Evolutionary conservation across 2,113 vertebrate species (phyloP).

Genomic region (Sylvietta virens): DNA sequence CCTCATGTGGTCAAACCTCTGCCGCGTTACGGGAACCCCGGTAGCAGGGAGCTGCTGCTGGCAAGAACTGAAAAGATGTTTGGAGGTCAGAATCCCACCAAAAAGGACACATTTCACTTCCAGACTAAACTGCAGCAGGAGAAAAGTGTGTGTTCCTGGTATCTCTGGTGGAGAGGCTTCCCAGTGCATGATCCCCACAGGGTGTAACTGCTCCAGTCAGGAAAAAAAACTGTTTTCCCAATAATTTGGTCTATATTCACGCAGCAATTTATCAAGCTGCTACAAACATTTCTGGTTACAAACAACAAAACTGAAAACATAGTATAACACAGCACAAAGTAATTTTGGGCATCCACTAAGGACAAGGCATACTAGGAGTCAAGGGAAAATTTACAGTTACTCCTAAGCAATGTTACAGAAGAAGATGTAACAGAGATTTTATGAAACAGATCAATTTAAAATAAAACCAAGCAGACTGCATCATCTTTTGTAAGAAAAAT

Average conservation of each 20-base stretch:
- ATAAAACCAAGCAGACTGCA: not conserved
- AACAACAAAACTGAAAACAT: not conserved
- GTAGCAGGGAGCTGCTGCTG: conserved; percentile 93
- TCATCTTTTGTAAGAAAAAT: not conserved
- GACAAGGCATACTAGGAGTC: not conserved
- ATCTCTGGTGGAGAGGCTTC: not conserved
- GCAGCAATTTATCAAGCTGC: not conserved
- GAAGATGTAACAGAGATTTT: not conserved
- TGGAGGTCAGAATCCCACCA: not conserved
- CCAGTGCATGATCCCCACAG: not conserved
- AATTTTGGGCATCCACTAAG: not conserved
- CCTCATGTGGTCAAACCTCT: conserved; percentile 82
- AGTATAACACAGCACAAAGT: not conserved
- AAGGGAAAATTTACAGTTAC: not conserved
- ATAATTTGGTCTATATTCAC: not conserved
- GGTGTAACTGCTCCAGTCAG: not conserved
- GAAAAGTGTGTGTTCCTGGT: not conserved
- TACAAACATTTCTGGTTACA: not conserved
- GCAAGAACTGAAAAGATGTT: conserved; percentile 76
- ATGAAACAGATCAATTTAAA: not conserved
- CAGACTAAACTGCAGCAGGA: not conserved
- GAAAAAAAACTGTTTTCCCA: not conserved
- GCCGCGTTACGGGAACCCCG: conserved; percentile 79
- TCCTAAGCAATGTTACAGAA: not conserved
- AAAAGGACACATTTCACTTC: not conserved